A percentile compares a stretch with the other conserved stretches of the same genome.
Conservation (phyloP, 2,888 invertebrate species). For the Atrina japonica region DNA sequence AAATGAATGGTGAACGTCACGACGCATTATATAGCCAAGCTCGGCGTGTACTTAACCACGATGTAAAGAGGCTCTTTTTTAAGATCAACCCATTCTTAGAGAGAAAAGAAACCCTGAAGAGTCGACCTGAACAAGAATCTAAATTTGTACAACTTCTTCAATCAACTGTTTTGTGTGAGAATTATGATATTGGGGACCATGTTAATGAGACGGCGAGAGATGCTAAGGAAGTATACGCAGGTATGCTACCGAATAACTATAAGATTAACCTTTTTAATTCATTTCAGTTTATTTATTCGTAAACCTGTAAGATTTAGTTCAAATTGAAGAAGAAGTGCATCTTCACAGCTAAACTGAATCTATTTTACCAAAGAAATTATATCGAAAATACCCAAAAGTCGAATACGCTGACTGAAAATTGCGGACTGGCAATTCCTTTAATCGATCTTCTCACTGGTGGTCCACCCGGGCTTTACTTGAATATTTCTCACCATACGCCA, state of each 20-base stretch:
- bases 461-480: too few relatives aligned
- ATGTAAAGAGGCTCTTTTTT: conserved; percentile 58
- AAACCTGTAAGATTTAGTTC: too few relatives aligned
- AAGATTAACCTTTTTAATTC: too few relatives aligned
- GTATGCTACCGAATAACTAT: conserved; percentile 5
- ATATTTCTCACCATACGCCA: too few relatives aligned
- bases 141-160: conserved; percentile 54
- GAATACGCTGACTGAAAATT: too few relatives aligned
- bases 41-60: conserved; percentile 53
- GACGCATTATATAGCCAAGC: conserved; percentile 57
- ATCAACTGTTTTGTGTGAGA: conserved; percentile 56
- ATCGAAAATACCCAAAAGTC: too few relatives aligned
- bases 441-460: too few relatives aligned
- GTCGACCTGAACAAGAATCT: conserved; percentile 46
- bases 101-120: conserved; percentile 45
- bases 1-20: conserved; percentile 43
- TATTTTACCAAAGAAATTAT: too few relatives aligned
- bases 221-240: background rate
- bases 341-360: too few relatives aligned
- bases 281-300: too few relatives aligned
- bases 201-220: conserved; percentile 34
- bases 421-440: too few relatives aligned
- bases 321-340: too few relatives aligned
- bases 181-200: conserved; percentile 37
- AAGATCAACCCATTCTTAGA: conserved; percentile 61